Evolutionary conservation across 2,888 invertebrate species (phyloP).

Genomic region (Acanthosepion lycidas): DNA sequence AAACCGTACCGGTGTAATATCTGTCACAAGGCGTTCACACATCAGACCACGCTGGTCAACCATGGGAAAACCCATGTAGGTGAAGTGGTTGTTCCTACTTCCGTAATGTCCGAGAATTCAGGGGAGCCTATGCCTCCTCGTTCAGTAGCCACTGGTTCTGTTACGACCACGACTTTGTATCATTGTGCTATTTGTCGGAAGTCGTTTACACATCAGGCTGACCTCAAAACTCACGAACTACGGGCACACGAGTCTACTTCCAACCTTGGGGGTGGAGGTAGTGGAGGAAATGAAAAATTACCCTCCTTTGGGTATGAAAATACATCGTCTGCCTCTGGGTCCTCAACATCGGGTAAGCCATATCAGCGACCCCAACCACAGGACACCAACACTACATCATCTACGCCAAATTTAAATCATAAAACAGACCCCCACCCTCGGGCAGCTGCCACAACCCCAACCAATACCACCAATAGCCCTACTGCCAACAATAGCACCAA

Average conservation of each 20-base stretch:
- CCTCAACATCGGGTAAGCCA: neutral
- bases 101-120: conserved; percentile 23
- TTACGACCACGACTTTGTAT: neutral
- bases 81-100: neutral
- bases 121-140: neutral
- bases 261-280: neutral
- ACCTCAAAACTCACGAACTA: conserved; percentile 35
- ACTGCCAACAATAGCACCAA: neutral
- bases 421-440: neutral
- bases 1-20: conserved; percentile 1
- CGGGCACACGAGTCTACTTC: neutral
- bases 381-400: neutral
- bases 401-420: neutral
- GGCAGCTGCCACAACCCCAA: conserved; percentile 6
- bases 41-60: conserved; percentile 40
- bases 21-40: conserved; percentile 42
- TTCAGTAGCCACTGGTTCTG: neutral
- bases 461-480: neutral
- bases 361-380: conserved; percentile 13
- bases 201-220: conserved; percentile 16
- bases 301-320: neutral
- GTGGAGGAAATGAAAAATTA: neutral
- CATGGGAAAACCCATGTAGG: conserved; percentile 43
- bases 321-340: neutral
- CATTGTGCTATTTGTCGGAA: conserved; percentile 40